phyloP scores from a whole-genome alignment of 1,140 invertebrate species.

The Hestina assimilis region DNA sequence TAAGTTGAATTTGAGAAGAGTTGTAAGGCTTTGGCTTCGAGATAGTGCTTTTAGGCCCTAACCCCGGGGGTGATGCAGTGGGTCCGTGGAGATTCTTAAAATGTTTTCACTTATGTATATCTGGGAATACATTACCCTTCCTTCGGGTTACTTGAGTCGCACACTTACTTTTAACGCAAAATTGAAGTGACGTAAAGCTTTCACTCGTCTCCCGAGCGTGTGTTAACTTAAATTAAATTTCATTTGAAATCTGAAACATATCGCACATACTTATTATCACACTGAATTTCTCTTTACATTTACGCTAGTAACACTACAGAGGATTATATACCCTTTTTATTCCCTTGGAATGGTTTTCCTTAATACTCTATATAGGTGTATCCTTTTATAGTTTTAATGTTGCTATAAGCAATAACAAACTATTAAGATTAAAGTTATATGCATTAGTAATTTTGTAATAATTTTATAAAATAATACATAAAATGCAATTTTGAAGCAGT shows the following conservation, averaged over 20 bases:
- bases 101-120: conserved; percentile 78
- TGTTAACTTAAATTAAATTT: conserved; percentile 70
- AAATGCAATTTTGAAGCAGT: no score
- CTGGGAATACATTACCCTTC: conserved; percentile 75
- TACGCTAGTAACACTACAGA: no score
- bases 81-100: conserved; percentile 75
- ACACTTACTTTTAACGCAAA: conserved; percentile 75
- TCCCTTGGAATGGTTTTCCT: no score
- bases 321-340: no score
- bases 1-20: conserved; percentile 78
- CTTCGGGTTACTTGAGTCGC: conserved; percentile 68
- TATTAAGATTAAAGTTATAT: no score
- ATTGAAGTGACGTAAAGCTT: conserved; percentile 75
- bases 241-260: conserved; percentile 66
- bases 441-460: no score
- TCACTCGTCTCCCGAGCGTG: conserved; percentile 69
- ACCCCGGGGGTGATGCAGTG: conserved; percentile 75
- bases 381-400: no score
- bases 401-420: no score
- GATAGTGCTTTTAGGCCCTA: conserved; percentile 79
- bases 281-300: not conserved
- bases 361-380: no score
- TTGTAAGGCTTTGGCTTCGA: conserved; percentile 76
- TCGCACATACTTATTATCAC: conserved; percentile 14
- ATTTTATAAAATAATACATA: no score